A percentile compares a stretch with the other conserved stretches of the same genome.
These are phyloP conservation scores for Chrysoperla carnea DNA, from an alignment of 1,140 invertebrate species.

Conservation along the genomic window DNA sequence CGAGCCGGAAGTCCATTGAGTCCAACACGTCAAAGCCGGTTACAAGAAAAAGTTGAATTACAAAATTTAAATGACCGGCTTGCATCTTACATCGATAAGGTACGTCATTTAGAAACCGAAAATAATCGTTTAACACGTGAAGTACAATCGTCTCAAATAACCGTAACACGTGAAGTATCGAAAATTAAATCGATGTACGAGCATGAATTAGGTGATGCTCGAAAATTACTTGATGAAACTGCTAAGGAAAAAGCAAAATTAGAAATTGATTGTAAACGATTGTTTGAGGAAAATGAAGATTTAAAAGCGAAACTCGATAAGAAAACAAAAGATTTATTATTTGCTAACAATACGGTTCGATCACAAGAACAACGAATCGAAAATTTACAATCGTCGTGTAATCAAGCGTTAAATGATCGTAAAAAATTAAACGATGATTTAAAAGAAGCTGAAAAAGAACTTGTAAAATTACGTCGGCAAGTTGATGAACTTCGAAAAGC, in stretches of 20 bases:
- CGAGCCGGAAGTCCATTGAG: conserved; percentile 63
- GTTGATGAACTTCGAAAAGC: conserved; percentile 64
- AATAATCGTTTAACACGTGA: conserved; percentile 72
- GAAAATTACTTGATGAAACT: conserved; percentile 75
- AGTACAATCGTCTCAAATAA: conserved; percentile 63
- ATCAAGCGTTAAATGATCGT: conserved; percentile 55
- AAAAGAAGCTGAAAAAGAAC: conserved; percentile 58
- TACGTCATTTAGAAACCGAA: conserved; percentile 77
- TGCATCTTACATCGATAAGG: conserved; percentile 87
- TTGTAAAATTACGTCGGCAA: conserved; percentile 52
- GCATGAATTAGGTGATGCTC: conserved; percentile 70
- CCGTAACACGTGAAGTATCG: conserved; percentile 66
- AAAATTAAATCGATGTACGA: conserved; percentile 87
- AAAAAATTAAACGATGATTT: conserved; percentile 64
- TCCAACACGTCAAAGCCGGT: conserved; percentile 71
- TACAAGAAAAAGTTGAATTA: conserved; percentile 87
- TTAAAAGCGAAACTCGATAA: conserved; percentile 60
- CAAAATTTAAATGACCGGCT: conserved; percentile 90
- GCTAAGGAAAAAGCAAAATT: conserved; percentile 77
- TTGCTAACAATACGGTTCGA: conserved; percentile 48
- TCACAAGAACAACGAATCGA: conserved; percentile 50
- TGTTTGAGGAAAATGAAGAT: conserved; percentile 74
- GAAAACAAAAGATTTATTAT: conserved; percentile 59
- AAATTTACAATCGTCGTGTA: conserved; percentile 59
- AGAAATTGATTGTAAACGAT: conserved; percentile 75